phyloP scores from a whole-genome alignment of 2,888 invertebrate genomes.

The Imbricaverruca yamaguchii region DNA sequence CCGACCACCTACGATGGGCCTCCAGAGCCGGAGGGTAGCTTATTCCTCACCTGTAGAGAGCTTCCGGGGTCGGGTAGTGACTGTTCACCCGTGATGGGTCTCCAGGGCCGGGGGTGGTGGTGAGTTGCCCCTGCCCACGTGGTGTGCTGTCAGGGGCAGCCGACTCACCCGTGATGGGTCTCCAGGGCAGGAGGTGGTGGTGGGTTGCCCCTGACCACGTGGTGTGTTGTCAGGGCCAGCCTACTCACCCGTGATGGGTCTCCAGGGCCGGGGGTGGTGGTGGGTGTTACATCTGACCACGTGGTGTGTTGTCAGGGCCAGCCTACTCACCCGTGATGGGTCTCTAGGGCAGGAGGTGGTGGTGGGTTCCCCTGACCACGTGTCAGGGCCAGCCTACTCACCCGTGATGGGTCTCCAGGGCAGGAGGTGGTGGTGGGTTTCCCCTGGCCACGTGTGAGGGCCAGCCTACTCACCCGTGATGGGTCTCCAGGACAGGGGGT shows the following conservation, averaged over 20 bases:
- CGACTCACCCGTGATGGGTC: too few species aligned
- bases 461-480: background rate
- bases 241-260: too few species aligned
- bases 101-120: background rate
- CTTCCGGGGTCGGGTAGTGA: background rate
- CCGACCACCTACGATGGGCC: too few species aligned
- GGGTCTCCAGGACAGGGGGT: background rate
- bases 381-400: background rate
- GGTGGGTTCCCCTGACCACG: too few species aligned
- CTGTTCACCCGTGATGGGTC: too few species aligned
- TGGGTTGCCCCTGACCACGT: background rate
- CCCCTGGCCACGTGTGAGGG: too few species aligned
- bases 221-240: background rate
- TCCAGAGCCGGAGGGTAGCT: background rate
- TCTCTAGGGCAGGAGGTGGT: background rate
- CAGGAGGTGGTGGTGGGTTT: background rate
- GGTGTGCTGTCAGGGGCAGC: background rate
- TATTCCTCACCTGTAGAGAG: background rate
- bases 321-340: background rate
- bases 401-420: background rate
- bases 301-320: background rate
- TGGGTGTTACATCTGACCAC: background rate
- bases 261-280: background rate
- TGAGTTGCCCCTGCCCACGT: background rate
- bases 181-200: background rate